Base-by-base conservation (phyloP, 2,888 invertebrate genomes). In the Eucera pruinosa region DNA sequence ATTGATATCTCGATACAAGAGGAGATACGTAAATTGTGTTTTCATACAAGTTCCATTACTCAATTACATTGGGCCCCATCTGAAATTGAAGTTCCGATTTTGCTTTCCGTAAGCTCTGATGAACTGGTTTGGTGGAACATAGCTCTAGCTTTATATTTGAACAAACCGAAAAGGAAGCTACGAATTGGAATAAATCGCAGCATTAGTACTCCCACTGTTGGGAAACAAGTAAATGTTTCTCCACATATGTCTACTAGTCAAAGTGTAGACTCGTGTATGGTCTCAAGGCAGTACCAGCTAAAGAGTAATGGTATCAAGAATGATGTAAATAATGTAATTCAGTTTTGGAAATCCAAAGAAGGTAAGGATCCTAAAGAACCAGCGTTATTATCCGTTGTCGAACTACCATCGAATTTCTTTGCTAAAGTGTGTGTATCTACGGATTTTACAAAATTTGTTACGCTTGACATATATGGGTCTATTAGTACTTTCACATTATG, bases 121-220 rank as follows among this genome's bases (percentile, higher is more conserved):
- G 91, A 92, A 67, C 30, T 92, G 39, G 90, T 87, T 13, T 91
- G 90, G 90, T 92, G 92, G 92, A 91, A 91, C 58, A 70, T 91
- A 2, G 41, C 83, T 13, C 66, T 88, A 48, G 68, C 77, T 6
- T 74, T 74, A n/a, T 62, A 75, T 15, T 62, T 18, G 71, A 82
- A 18, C 80, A 80, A 61, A 64, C 83, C 33, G 81, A 85, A 52
- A 84, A 81, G 54, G 83, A 78, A 27, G 89, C 86, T 72, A 1
- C 86, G 89, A 3, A 85, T 84, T 82, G 89, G 89, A 11, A 82
- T 89, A 23, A 82, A 62, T 60, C 87, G 77, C 33, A 91, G 91
- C 64, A 52, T 41, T 3, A 89, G 88, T 55, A 80, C 67, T 43
- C 82, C 83, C 25, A 43, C 70, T 0, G 25, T 79, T 15, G 55